phyloP scores from a whole-genome alignment of 1,140 invertebrate species.

The Trachymyrmex septentrionalis region DNA sequence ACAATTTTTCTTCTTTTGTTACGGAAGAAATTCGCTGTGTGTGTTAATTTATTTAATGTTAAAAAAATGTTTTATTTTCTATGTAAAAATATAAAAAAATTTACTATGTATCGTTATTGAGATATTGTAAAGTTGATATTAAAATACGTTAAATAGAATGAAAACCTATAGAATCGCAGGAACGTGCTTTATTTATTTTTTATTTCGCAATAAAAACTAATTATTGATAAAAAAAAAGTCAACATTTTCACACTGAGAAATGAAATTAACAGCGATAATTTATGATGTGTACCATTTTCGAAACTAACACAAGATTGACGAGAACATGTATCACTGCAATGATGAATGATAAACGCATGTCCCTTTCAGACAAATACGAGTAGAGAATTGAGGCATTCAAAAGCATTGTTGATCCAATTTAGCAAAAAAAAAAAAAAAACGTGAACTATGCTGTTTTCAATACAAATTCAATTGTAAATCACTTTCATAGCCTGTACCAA shows the following conservation, averaged over 20 bases:
- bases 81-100: background rate
- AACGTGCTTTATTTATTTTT: background rate
- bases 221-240: slow-evolving; percentile 14
- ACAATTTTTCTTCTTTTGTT: background rate
- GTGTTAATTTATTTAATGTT: slow-evolving; percentile 1
- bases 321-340: slow-evolving; percentile 1
- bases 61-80: background rate
- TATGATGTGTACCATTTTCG: slow-evolving; percentile 1
- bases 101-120: background rate
- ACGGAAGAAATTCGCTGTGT: background rate
- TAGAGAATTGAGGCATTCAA: slow-evolving; percentile 35
- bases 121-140: background rate
- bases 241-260: background rate
- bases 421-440: slow-evolving; percentile 33
- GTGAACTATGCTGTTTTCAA: slow-evolving; percentile 21
- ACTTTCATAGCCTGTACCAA: slow-evolving; percentile 37
- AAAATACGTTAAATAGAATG: slow-evolving; percentile 7
- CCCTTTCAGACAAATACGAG: slow-evolving; percentile 32
- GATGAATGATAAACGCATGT: slow-evolving; percentile 32
- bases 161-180: background rate
- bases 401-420: slow-evolving; percentile 55
- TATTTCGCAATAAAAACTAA: slow-evolving; percentile 8
- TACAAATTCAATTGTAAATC: slow-evolving; percentile 60
- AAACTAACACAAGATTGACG: background rate
- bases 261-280: slow-evolving; percentile 25